Evolutionary conservation across 2,888 invertebrate genomes (phyloP).

Genomic region (Odontothrips loti): DNA sequence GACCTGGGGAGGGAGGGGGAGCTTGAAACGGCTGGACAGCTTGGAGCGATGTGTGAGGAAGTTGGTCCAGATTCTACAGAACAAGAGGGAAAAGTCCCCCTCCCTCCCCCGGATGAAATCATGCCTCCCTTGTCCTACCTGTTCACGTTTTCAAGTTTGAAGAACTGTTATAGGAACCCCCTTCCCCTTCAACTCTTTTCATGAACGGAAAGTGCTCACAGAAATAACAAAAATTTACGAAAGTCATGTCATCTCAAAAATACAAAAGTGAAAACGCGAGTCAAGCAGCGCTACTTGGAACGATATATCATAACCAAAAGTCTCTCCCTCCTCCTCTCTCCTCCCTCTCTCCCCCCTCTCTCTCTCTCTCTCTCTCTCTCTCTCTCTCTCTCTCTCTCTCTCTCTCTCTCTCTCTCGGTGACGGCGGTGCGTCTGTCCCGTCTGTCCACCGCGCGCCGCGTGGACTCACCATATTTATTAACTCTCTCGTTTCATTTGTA

Average conservation of each 20-base stretch:
- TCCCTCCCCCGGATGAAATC: no score
- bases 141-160: no score
- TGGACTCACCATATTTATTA: not conserved
- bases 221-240: no score
- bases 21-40: no score
- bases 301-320: not conserved
- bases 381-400: not conserved
- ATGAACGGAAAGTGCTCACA: no score
- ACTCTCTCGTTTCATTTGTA: conserved; percentile 23
- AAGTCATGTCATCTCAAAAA: not conserved
- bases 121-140: no score
- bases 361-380: not conserved
- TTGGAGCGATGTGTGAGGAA: no score
- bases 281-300: not conserved
- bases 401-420: not conserved
- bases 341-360: not conserved
- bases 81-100: no score
- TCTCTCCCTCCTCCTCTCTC: not conserved
- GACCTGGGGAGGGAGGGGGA: not conserved
- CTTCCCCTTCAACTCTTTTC: no score
- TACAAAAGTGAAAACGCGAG: not conserved
- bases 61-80: no score
- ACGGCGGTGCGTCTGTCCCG: not conserved
- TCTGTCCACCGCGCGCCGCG: not conserved
- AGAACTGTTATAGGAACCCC: no score